These are phyloP conservation scores for Eupelmus urozonus DNA, from an alignment of 2,888 invertebrate genomes.

Conservation along the genomic window DNA sequence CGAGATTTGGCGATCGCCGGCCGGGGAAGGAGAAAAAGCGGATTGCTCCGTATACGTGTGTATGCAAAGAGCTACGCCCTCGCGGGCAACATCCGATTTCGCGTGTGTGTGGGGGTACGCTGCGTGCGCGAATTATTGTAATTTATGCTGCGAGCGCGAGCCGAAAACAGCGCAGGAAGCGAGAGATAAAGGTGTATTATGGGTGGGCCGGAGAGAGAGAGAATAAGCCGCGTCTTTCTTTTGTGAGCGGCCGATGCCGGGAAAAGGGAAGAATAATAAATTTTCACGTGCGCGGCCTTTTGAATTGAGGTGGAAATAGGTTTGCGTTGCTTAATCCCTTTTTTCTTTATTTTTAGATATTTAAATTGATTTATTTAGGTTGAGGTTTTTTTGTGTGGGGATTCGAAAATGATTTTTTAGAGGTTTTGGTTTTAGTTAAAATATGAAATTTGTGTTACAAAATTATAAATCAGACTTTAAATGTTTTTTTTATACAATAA, in stretches of 20 bases:
- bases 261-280: background rate
- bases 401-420: too few species aligned
- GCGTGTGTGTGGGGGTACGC: background rate
- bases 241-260: background rate
- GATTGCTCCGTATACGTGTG: background rate
- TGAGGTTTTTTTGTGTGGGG: too few species aligned
- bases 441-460: too few species aligned
- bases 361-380: background rate
- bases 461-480: too few species aligned
- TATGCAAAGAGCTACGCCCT: background rate
- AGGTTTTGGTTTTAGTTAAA: too few species aligned
- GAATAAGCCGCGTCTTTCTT: background rate
- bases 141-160: slow-evolving; percentile 24
- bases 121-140: slow-evolving; percentile 49
- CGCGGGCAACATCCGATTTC: slow-evolving; percentile 17
- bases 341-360: background rate
- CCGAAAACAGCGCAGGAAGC: slow-evolving; percentile 29
- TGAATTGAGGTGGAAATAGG: slow-evolving; percentile 3
- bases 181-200: background rate
- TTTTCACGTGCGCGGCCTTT: background rate
- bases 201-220: background rate
- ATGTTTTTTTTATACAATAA: too few species aligned
- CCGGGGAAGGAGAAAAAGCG: background rate
- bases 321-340: background rate
- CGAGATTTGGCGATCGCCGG: slow-evolving; percentile 14